phyloP scores from a whole-genome alignment of 1,140 invertebrate genomes.

The Anastatus disparis region DNA sequence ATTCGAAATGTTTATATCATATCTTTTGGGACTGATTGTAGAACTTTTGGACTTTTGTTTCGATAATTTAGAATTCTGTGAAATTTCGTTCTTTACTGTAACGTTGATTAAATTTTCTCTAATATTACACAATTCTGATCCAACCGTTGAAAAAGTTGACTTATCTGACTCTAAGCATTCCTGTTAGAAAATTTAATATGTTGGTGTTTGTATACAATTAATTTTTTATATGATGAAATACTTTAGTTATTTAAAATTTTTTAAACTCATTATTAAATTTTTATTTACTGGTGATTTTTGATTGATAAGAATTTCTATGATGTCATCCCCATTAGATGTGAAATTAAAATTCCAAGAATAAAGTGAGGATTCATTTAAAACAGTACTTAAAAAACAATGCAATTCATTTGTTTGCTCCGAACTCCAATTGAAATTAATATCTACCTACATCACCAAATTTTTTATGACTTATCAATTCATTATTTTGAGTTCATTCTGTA shows the following conservation, averaged over 20 bases:
- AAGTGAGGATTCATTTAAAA: background rate
- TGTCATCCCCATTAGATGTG: background rate
- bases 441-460: conserved; percentile 39
- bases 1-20: background rate
- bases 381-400: background rate
- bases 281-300: background rate
- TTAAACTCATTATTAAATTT: background rate
- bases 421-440: conserved; percentile 39
- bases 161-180: background rate
- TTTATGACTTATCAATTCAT: background rate
- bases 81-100: background rate
- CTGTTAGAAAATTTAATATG: background rate
- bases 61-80: background rate
- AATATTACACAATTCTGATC: background rate
- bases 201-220: no score
- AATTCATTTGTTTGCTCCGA: background rate
- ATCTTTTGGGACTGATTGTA: background rate
- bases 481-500: background rate
- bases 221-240: background rate
- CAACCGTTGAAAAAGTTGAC: background rate
- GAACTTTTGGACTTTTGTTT: background rate
- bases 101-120: background rate
- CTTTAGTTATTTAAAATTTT: background rate
- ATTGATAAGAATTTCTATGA: background rate
- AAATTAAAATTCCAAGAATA: background rate